Base-by-base conservation (phyloP, 2,797 vertebrate genomes). In the Paedocypris micromegethes region DNA sequence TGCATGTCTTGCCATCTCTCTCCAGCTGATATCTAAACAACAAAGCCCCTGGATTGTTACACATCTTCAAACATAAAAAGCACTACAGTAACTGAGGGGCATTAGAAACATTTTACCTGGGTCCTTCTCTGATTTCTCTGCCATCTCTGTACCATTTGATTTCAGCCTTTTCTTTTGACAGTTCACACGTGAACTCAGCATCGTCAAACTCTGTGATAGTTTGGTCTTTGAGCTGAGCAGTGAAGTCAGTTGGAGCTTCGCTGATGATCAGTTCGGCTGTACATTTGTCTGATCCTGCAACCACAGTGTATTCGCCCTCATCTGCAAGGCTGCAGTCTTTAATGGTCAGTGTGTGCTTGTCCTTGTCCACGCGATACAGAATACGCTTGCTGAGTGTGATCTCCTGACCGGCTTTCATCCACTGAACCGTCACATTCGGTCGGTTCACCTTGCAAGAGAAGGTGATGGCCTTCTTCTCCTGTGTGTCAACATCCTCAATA, bases 361-460 rank as follows among this genome's bases (percentile, higher is more conserved):
- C 93, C 72, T 95, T 96, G 83, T 98, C 96, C 7, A 93, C 86
- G 75, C 92, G 89, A 83, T 97, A 98, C 40, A 91, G 77, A 38
- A 97, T 2, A 9, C 90, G 92, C 61, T 91, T 97, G 86, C 72
- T 89, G 52, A 97, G 84, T 5, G 78, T 41, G 51, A 98, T 86
- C 83, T 98, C 96, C 82, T 94, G 86, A 3, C 94, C 93, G 39
- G 85, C 93, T 86, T 90, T 97, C 79, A 92, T 91, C 96, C 96
- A 98, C 65, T 91, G 92, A 58, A 98, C 83, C 0, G 87, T 98
- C 62, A 90, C 93, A 5, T 94, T 94, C 62, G 85, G 90, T 76
- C 90, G 87, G 85, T 98, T 98, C 64, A 97, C 95, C 84, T 98
- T 98, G 77, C 96, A 98, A 80, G 91, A 92, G 89, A 98, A 98